Percentiles rank a stretch among this genome's conserved stretches.
phyloP scores from a whole-genome alignment of 2,113 vertebrate genomes.

The Halichoeres trimaculatus region DNA sequence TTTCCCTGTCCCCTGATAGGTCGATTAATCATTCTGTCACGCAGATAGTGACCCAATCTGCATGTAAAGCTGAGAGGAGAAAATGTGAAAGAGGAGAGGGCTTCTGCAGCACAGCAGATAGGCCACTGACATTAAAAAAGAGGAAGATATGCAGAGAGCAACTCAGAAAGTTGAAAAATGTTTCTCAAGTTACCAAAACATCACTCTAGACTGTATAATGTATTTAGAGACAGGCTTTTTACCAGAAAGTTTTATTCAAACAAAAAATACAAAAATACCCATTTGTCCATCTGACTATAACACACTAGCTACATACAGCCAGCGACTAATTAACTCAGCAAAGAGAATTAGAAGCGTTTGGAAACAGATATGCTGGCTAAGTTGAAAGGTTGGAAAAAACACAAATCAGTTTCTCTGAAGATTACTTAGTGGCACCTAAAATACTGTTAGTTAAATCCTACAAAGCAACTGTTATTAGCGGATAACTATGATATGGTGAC shows the following conservation, averaged over 20 bases:
- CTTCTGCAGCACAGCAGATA: constrained; percentile 64
- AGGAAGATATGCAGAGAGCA: constrained; percentile 10
- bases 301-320: neutral
- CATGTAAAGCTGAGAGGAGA: constrained; percentile 55
- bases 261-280: neutral
- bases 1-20: constrained; percentile 69
- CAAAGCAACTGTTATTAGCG: neutral
- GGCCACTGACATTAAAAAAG: constrained; percentile 20
- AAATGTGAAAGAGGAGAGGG: constrained; percentile 52
- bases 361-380: neutral
- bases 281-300: neutral
- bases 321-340: neutral
- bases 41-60: constrained; percentile 76
- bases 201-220: neutral
- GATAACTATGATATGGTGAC: too few species aligned
- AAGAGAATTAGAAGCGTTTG: neutral
- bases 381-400: neutral
- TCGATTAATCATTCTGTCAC: constrained; percentile 78
- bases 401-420: neutral
- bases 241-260: neutral
- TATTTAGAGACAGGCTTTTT: neutral
- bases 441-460: neutral
- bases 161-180: neutral
- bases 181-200: neutral
- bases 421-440: neutral